Evolutionary conservation across 2,797 vertebrate genomes (phyloP).

Genomic region (Galaxias olidus): DNA sequence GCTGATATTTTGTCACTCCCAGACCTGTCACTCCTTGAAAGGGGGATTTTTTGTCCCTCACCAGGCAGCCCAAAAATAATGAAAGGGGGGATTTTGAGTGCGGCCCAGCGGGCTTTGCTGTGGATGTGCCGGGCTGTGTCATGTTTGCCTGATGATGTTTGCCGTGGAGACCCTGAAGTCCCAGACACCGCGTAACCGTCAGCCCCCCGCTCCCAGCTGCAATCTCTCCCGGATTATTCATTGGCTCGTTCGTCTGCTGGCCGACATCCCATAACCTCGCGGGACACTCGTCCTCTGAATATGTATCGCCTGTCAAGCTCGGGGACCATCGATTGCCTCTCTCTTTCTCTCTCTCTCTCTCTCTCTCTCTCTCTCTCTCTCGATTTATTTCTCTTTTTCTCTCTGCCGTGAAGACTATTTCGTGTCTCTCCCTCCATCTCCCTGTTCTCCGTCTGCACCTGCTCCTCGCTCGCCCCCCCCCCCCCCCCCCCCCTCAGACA

Average conservation of each 20-base stretch:
- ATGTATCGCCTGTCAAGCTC: conserved; percentile 17
- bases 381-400: not conserved
- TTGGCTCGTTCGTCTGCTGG: conserved; percentile 14
- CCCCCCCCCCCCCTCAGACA: not conserved
- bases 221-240: conserved; percentile 22
- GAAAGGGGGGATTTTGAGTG: not conserved
- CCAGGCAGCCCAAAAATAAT: not conserved
- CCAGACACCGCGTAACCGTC: not conserved
- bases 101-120: not conserved
- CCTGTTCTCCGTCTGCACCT: not conserved
- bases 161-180: not conserved
- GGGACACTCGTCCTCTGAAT: conserved; percentile 1
- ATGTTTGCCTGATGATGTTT: conserved; percentile 11
- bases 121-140: not conserved
- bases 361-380: not conserved
- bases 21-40: no score
- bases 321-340: not conserved
- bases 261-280: conserved; percentile 18
- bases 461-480: not conserved
- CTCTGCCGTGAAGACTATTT: not conserved
- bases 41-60: no score
- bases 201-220: not conserved
- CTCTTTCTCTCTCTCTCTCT: not conserved
- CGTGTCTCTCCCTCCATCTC: not conserved
- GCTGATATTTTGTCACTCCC: no score